Conservation (phyloP, 2,113 vertebrate species). For the Malurus alboscapulatus region DNA sequence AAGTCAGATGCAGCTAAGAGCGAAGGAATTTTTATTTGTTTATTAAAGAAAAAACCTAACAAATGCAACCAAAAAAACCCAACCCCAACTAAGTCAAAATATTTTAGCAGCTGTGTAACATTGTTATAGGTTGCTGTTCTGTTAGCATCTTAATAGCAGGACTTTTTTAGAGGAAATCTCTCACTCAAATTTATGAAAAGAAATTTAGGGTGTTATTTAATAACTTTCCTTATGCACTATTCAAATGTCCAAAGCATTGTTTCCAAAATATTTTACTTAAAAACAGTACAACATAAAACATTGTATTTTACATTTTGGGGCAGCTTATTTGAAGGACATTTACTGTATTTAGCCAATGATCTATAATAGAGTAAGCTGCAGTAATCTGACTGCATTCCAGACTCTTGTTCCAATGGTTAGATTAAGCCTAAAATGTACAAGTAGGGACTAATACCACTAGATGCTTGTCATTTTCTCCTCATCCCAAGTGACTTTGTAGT, state of each 20-base stretch:
- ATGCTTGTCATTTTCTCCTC: background rate
- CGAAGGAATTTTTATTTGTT: background rate
- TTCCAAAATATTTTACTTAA: background rate
- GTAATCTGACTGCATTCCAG: background rate
- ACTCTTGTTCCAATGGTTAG: background rate
- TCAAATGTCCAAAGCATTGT: background rate
- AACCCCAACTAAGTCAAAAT: background rate
- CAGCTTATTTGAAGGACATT: background rate
- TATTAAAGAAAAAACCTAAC: background rate
- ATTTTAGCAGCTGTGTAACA: background rate
- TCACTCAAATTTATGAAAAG: background rate
- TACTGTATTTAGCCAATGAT: background rate
- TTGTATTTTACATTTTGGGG: background rate
- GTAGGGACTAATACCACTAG: background rate
- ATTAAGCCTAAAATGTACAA: background rate
- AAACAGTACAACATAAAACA: background rate
- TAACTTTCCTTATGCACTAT: accelerated
- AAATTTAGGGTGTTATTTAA: background rate
- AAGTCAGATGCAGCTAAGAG: background rate
- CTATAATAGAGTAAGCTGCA: background rate
- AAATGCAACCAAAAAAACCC: background rate
- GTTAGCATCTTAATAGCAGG: background rate
- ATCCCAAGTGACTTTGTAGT: background rate
- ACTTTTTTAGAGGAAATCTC: background rate
- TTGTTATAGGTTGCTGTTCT: background rate